A percentile compares a stretch with the other conserved stretches of the same genome.
Conservation (phyloP, 2,113 vertebrate genomes). For the Syrrhaptes paradoxus region DNA sequence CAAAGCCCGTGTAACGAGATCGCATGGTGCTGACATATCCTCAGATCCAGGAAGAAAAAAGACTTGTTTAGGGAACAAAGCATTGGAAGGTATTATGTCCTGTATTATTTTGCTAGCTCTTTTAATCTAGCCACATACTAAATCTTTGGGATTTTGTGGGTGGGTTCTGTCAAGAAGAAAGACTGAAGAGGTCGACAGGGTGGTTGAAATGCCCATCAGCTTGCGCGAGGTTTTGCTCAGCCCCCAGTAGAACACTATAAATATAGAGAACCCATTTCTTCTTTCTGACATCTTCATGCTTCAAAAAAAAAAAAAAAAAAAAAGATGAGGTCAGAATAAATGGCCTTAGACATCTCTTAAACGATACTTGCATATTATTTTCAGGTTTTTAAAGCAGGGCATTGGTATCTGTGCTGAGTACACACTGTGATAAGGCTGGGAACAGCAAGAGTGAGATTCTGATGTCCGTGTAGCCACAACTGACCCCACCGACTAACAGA, state of each 20-base stretch:
- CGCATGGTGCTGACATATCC: not conserved
- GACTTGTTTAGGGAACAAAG: accelerated
- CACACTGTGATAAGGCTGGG: not conserved
- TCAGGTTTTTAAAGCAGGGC: not conserved
- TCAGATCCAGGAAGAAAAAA: not conserved
- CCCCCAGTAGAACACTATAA: not conserved
- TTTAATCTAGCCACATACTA: not conserved
- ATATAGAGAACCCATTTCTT: not conserved
- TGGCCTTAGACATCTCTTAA: not conserved
- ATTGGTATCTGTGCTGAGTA: not conserved
- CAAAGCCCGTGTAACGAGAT: not conserved
- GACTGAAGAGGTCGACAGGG: not conserved
- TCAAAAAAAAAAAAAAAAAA: not conserved
- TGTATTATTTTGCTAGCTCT: not conserved
- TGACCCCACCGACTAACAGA: not conserved
- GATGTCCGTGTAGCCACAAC: not conserved
- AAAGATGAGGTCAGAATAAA: not conserved
- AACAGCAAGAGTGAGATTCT: not conserved
- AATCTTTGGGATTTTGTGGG: not conserved
- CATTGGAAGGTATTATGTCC: not conserved
- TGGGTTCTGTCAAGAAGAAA: not conserved
- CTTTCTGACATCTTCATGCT: not conserved
- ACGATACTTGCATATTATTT: not conserved
- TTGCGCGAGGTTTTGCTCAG: not conserved
- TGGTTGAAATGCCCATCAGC: not conserved